These are phyloP conservation scores for Cinclus mexicanus DNA, from an alignment of 2,113 vertebrate species.

Conservation along the genomic window DNA sequence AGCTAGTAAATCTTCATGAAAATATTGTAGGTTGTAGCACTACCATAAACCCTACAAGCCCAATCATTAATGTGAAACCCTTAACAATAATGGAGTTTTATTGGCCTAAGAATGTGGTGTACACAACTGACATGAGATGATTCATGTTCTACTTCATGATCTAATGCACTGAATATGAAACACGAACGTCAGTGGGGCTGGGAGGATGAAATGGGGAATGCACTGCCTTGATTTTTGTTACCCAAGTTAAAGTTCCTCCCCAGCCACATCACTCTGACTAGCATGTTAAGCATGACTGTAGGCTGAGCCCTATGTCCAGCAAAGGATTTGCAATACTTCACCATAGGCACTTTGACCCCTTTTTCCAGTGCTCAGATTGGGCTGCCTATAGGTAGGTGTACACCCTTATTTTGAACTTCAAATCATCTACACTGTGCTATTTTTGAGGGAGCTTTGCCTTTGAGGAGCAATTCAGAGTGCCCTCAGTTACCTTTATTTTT, in stretches of 20 bases:
- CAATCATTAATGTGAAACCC: not conserved
- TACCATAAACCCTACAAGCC: not conserved
- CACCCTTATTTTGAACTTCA: not conserved
- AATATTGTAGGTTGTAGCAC: not conserved
- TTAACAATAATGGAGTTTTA: not conserved
- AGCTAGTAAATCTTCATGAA: not conserved
- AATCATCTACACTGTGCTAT: not conserved
- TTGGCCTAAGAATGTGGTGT: not conserved
- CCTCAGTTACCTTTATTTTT: constrained; percentile 21
- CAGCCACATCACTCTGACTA: not conserved
- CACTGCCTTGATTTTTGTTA: not conserved
- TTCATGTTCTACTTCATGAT: not conserved
- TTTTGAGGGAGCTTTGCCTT: not conserved
- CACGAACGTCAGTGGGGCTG: not conserved
- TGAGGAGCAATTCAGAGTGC: constrained; percentile 3
- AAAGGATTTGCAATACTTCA: not conserved
- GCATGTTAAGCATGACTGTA: rapidly evolving
- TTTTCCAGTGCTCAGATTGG: not conserved
- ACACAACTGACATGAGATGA: not conserved
- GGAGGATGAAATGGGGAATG: not conserved
- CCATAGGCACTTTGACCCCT: not conserved
- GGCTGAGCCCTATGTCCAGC: not conserved
- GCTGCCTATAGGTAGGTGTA: not conserved
- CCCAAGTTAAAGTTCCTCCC: not conserved
- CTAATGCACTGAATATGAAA: not conserved